phyloP scores from a whole-genome alignment of 2,888 invertebrate genomes.

The Dicyrtoma fusca region DNA sequence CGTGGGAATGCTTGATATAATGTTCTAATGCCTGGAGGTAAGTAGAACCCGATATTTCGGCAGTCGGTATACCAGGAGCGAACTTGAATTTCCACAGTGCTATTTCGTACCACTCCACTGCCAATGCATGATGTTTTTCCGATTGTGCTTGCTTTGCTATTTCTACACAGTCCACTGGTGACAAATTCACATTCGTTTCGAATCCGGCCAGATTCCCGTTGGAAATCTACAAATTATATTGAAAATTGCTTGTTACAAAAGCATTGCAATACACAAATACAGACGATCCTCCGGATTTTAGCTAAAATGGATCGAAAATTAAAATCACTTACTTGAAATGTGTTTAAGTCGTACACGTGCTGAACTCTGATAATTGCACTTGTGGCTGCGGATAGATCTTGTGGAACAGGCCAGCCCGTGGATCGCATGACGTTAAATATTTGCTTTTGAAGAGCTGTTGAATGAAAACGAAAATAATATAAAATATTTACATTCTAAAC shows the following conservation, averaged over 20 bases:
- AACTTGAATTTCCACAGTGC: not conserved
- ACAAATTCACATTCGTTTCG: not conserved
- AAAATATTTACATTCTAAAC: not conserved
- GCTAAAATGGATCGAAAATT: too few species aligned
- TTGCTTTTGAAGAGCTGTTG: conserved; percentile 14
- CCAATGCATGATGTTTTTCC: conserved; percentile 14
- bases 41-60: not conserved
- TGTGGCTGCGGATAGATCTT: not conserved
- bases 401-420: conserved; percentile 15
- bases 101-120: conserved; percentile 40
- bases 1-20: too few species aligned
- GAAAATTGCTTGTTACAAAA: too few species aligned
- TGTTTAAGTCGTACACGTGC: not conserved
- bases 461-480: not conserved
- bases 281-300: too few species aligned
- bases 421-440: not conserved
- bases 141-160: conserved; percentile 4
- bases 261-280: too few species aligned
- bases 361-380: conserved; percentile 19
- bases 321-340: conserved; percentile 13
- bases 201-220: not conserved
- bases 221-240: conserved; percentile 5
- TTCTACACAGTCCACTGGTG: conserved; percentile 4
- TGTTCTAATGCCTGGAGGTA: not conserved
- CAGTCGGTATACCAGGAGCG: not conserved